Base-by-base conservation (phyloP, 1,140 invertebrate genomes). In the Pentalonia nigronervosa region DNA sequence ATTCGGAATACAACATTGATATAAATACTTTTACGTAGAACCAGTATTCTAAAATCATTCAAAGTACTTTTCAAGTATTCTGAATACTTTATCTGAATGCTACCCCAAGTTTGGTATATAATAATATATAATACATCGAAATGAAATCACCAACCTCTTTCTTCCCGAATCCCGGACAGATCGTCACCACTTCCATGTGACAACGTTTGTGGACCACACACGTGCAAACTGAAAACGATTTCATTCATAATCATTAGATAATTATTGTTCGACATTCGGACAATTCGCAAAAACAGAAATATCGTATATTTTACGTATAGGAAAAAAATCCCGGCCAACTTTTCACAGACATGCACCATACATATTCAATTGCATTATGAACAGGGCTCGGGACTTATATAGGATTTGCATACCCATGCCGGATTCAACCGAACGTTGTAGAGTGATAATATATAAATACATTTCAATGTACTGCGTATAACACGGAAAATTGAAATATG, bases 171-270 rank as follows among this genome's bases (percentile, higher is more conserved):
- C 98, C 98, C 87, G 99, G 99, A 96, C 98, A 99, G 96, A 98
- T 98, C 94, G 98, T 99, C 94, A 99, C 97, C 92, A 99, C 98
- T 90, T 97, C 97, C 94, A 97, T 97, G 96, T 99, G 99, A 95
- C 99, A 99, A 95, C 98, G 96, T 95, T 99, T 99, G 96, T 99
- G 99, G 94, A 99, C 98, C 94, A 99, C 99, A 96, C 98, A 99
- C 67, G 99, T 99, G 95, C 99, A 99, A 94, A 99, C 99, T 98
- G 96, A 94, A 97, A 96, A 95, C 23, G 41, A n/a, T 67, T 67
- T n/a, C 11, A 67, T n/a, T 67, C 60, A 67, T n/a, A 30, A 67
- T 67, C 60, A 67, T 67, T 67, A n/a, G 9, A 41, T 41, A 41
- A 41, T 41, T 41, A 4, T 67, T 14, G 30, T n/a, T 67, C 4